These are phyloP conservation scores for Rattus norvegicus DNA, from an alignment of 2,113 vertebrate species.

Conservation along the genomic window GRCr8 NC_086027.1:34905001-34905500, in stretches of 20 bases:
- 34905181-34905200: not conserved
- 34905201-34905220: not conserved
- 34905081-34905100: not conserved
- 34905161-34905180: not conserved
- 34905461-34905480: not conserved
- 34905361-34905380: constrained; percentile 22
- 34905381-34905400: constrained; percentile 40
- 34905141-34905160: not conserved
- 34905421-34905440: constrained; percentile 33
- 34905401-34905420: not conserved
- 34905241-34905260: not conserved
- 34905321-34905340: constrained; percentile 19
- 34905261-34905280: not conserved
- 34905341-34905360: not conserved
- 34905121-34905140: not conserved
- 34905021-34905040: not conserved
- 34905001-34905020: not conserved
- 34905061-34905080: not conserved
- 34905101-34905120: not conserved
- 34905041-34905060: not conserved
- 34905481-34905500: not conserved
- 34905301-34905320: not conserved
- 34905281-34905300: constrained; percentile 1
- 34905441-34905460: constrained; percentile 11
- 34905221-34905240: not conserved